phyloP scores from a whole-genome alignment of 2,113 vertebrate species.

The Poeciliopsis turrubarensis region DNA sequence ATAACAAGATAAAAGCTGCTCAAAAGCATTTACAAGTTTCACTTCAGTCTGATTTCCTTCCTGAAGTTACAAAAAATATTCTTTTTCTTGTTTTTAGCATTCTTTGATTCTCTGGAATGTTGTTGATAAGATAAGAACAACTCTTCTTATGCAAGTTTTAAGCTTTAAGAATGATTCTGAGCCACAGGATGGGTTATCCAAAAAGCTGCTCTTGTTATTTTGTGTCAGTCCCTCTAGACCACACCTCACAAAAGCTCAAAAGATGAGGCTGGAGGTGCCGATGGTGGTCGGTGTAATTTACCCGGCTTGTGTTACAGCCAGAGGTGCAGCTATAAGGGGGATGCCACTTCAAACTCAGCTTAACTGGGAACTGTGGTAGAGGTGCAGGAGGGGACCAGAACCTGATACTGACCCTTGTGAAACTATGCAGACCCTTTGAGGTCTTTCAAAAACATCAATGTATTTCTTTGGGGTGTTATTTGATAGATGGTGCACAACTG shows the following conservation, averaged over 20 bases:
- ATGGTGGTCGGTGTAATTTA: conserved; percentile 54
- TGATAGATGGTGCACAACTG: too few relatives aligned
- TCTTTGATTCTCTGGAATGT: conserved; percentile 26
- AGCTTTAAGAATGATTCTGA: conserved; percentile 32
- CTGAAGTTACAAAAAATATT: neutral
- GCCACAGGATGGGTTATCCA: neutral
- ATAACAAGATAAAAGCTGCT: conserved; percentile 44
- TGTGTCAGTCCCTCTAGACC: conserved; percentile 18
- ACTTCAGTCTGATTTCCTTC: conserved; percentile 21
- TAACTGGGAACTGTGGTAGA: neutral
- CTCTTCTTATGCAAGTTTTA: conserved; percentile 49
- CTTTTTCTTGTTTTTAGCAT: conserved; percentile 1
- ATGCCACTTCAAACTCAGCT: conserved; percentile 65
- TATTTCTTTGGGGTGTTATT: too few relatives aligned
- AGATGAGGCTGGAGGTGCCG: conserved; percentile 16
- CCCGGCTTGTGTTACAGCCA: conserved; percentile 61
- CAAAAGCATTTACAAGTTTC: conserved; percentile 39
- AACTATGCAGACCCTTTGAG: neutral
- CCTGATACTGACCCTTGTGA: conserved; percentile 32
- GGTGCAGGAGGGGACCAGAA: conserved; percentile 34
- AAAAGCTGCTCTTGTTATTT: conserved; percentile 32
- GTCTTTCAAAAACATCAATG: neutral
- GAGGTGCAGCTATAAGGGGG: conserved; percentile 18
- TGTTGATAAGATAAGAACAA: conserved; percentile 57
- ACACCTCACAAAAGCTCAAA: conserved; percentile 58